These are phyloP conservation scores for Lamellibrachia luymesi DNA, from an alignment of 1,140 invertebrate genomes.

Conservation along the genomic window DNA sequence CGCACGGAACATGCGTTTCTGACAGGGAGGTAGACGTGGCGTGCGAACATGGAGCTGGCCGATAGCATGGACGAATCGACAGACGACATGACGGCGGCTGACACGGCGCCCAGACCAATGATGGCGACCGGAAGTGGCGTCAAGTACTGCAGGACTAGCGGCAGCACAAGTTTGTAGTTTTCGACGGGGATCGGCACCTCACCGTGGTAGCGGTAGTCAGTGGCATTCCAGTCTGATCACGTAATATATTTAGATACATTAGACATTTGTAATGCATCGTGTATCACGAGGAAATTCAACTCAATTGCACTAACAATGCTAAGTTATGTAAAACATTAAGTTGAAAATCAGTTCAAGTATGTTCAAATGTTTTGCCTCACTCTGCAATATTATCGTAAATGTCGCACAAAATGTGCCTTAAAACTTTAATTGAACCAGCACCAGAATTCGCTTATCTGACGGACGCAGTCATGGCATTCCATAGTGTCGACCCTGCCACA, in stretches of 20 bases:
- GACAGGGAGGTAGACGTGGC: conserved; percentile 18
- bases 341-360: background rate
- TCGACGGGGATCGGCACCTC: background rate
- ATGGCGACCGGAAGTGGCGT: conserved; percentile 29
- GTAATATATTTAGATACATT: too few species aligned
- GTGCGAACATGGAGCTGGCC: conserved; percentile 13
- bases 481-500: background rate
- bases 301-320: background rate
- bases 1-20: background rate
- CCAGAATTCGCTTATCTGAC: background rate
- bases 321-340: background rate
- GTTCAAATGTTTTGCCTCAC: too few species aligned
- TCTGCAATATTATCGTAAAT: too few species aligned
- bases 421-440: too few species aligned
- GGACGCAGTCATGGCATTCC: too few species aligned
- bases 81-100: conserved; percentile 25
- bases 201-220: conserved; percentile 54
- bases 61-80: conserved; percentile 22
- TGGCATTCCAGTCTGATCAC: conserved; percentile 85
- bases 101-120: conserved; percentile 28
- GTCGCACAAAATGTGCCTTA: too few species aligned
- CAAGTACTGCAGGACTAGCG: conserved; percentile 79
- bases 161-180: conserved; percentile 84
- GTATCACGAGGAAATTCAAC: background rate
- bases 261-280: too few species aligned